Conservation (phyloP, 2,888 invertebrate species). For the Hypercompe scribonia region DNA sequence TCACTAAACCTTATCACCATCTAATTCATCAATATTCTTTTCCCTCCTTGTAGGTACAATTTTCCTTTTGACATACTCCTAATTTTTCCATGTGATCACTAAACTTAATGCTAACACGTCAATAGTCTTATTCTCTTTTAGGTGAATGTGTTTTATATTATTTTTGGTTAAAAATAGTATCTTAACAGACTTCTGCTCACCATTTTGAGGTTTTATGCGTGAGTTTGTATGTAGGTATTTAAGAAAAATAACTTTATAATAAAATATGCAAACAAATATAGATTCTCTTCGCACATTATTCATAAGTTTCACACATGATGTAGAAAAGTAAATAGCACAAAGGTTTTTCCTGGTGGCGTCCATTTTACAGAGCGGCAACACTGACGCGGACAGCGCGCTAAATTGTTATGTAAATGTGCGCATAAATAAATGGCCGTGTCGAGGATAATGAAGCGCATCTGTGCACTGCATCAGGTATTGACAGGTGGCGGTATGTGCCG, state of each 20-base stretch:
- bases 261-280: conserved; percentile 2
- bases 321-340: conserved; percentile 21
- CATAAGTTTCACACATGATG: conserved; percentile 12
- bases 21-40: no score
- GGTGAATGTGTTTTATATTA: not conserved
- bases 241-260: not conserved
- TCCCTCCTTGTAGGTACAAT: no score
- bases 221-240: not conserved
- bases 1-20: no score
- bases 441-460: conserved; percentile 34
- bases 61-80: no score
- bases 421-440: conserved; percentile 32
- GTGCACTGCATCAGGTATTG: conserved; percentile 16
- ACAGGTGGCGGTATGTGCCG: conserved; percentile 11
- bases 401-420: conserved; percentile 51
- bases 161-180: not conserved
- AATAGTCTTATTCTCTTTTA: no score
- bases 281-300: conserved; percentile 12
- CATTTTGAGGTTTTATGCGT: not conserved
- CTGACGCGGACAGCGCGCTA: conserved; percentile 44
- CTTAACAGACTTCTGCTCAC: not conserved
- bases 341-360: conserved; percentile 45
- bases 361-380: conserved; percentile 1
- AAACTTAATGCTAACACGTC: no score
- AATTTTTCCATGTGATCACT: no score